Base-by-base conservation (phyloP, 2,113 vertebrate species). In the Phodopus roborovskii region DNA sequence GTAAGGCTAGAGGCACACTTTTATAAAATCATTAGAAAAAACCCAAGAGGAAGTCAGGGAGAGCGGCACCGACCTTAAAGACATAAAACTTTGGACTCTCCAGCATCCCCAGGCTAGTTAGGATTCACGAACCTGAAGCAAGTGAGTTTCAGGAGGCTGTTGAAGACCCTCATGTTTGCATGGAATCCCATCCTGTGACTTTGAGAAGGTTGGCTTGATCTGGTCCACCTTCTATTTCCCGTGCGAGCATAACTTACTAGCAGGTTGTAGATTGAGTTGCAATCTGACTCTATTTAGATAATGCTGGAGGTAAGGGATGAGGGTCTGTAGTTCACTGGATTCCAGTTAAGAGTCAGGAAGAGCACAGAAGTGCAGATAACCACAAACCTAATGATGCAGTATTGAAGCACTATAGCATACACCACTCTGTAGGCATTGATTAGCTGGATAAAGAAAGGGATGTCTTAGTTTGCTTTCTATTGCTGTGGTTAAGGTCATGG, bases 21-120 rank as follows among this genome's bases (percentile, higher is more conserved):
- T 88, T 86, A 58, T 7, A 86, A 84, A 95, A 92, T 15, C 62
- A 58, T 1, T 75, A n/a, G 92, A 74, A 70, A 92, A 90, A 8
- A 8, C 10, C 91, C 53, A 78, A 85, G 79, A 4, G 58, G 5
- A 91, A 96, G 78, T 89, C 75, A 83, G 16, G 28, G 85, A 8
- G 56, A 68, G 8, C 56, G 4, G 33, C n/a, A 15, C 36, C 84
- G 83, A 30, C 58, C 70, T 95, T 77, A 36, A 91, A 83, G 33
- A 71, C 28, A 58, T 50, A 75, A 89, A 93, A 75, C 42, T 33
- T 45, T 28, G n/a, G 90, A 42, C 26, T 60, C 36, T 56, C 53
- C 30, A 62, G 53, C 10, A 7, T 70, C 77, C 66, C 16, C 30
- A 96, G 86, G 77, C 17, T 53, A 86, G 66, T 68, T 89, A n/a